phyloP scores from a whole-genome alignment of 2,797 vertebrate genomes.

The Brachyrhaphis roseni region DNA sequence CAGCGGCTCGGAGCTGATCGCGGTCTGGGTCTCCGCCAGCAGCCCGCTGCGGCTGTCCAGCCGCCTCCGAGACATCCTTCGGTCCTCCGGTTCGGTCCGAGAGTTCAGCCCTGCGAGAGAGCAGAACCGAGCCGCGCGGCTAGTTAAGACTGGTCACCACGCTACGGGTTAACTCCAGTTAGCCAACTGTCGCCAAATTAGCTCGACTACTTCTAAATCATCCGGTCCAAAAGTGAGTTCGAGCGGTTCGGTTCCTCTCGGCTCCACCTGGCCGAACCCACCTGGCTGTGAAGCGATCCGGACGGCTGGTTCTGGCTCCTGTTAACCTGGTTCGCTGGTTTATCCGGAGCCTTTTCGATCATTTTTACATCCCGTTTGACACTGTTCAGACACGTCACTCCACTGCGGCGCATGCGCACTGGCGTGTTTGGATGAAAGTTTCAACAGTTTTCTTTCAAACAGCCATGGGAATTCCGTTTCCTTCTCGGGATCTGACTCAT shows the following conservation, averaged over 20 bases:
- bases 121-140: slow-evolving; percentile 11
- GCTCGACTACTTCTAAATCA: slow-evolving; percentile 40
- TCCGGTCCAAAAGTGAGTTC: slow-evolving; percentile 45
- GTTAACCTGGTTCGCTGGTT: slow-evolving; percentile 2
- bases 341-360: slow-evolving; percentile 35
- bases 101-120: background rate
- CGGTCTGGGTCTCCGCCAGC: slow-evolving; percentile 84
- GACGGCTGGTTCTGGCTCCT: background rate
- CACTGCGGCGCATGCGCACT: slow-evolving; percentile 58
- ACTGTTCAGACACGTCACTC: slow-evolving; percentile 62
- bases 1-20: slow-evolving; percentile 84
- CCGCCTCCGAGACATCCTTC: slow-evolving; percentile 87
- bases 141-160: background rate
- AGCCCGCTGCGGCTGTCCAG: slow-evolving; percentile 86
- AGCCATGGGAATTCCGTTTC: background rate
- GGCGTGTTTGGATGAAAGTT: background rate
- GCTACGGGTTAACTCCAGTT: slow-evolving; percentile 27
- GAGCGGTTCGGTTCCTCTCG: slow-evolving; percentile 3
- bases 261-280: background rate
- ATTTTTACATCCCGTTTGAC: slow-evolving; percentile 67
- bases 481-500: background rate
- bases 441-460: background rate
- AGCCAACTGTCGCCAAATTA: slow-evolving; percentile 59
- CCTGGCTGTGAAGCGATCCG: background rate
- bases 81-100: background rate